Evolutionary conservation across 1,140 invertebrate genomes (phyloP).

Genomic region (Brachionus paranguensis): DNA sequence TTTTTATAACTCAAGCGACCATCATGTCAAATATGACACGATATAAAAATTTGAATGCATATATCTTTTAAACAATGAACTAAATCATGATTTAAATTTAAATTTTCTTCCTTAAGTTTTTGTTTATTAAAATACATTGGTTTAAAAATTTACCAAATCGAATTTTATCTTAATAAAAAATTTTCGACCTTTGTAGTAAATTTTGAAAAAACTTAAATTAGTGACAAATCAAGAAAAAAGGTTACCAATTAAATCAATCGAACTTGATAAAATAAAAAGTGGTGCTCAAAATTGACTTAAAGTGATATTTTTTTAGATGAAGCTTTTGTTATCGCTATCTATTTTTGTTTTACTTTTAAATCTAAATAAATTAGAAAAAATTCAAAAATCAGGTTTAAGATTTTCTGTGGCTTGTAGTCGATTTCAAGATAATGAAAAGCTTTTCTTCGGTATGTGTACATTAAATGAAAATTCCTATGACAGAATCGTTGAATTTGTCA

Average conservation of each 20-base stretch:
- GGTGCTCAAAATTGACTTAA: background rate
- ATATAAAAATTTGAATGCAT: no score
- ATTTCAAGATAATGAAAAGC: background rate
- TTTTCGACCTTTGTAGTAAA: no score
- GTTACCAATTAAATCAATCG: background rate
- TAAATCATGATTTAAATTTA: no score
- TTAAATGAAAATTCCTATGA: background rate
- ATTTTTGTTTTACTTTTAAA: background rate
- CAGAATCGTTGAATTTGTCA: background rate
- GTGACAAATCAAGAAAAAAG: background rate
- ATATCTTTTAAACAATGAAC: no score
- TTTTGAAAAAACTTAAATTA: background rate
- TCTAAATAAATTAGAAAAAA: background rate
- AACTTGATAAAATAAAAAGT: no score
- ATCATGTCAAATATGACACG: no score
- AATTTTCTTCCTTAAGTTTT: no score
- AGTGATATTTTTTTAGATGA: background rate
- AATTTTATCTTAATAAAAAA: no score
- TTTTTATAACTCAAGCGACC: no score
- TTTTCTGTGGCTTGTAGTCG: background rate
- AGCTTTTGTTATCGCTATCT: background rate
- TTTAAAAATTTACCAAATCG: no score
- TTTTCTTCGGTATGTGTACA: background rate
- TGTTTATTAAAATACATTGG: no score
- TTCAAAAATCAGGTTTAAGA: background rate